Evolutionary conservation across 1,140 invertebrate genomes (phyloP).

Genomic region (Elymnias hypermnestra): DNA sequence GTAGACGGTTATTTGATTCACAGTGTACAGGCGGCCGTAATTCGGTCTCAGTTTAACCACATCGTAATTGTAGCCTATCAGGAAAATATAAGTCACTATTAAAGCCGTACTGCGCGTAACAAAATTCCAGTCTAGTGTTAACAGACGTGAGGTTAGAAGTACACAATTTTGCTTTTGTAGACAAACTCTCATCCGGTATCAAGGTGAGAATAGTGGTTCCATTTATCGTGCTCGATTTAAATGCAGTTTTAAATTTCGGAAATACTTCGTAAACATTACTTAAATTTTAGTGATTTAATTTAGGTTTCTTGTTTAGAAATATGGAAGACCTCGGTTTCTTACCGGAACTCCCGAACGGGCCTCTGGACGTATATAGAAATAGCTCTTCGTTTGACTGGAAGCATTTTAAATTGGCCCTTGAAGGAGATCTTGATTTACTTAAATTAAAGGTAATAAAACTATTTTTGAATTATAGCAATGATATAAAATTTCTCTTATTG

Average conservation of each 20-base stretch:
- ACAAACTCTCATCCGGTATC: conserved; percentile 27
- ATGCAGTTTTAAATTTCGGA: no score
- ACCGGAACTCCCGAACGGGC: conserved; percentile 80
- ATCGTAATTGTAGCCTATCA: conserved; percentile 12
- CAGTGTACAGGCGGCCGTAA: conserved; percentile 5
- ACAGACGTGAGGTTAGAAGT: conserved; percentile 21
- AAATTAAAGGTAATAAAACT: conserved; percentile 81
- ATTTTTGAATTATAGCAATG: no score
- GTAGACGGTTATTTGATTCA: conserved; percentile 12
- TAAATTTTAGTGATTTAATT: not conserved
- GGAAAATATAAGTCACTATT: conserved; percentile 19
- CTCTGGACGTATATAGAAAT: conserved; percentile 84
- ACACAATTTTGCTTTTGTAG: conserved; percentile 15
- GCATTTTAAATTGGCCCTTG: conserved; percentile 82
- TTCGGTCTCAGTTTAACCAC: not conserved
- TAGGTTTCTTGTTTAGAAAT: conserved; percentile 22
- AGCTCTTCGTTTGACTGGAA: conserved; percentile 88
- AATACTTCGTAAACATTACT: no score
- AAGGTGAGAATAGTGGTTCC: conserved; percentile 33
- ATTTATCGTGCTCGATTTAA: conserved; percentile 1
- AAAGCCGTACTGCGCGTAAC: conserved; percentile 19
- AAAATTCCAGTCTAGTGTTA: conserved; percentile 35
- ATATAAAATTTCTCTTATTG: no score
- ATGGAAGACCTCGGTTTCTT: conserved; percentile 74
- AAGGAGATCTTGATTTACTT: conserved; percentile 83